Percentiles rank a stretch among this genome's conserved stretches.
phyloP scores from a whole-genome alignment of 2,113 vertebrate genomes.

The Hirundichthys speculiger region DNA sequence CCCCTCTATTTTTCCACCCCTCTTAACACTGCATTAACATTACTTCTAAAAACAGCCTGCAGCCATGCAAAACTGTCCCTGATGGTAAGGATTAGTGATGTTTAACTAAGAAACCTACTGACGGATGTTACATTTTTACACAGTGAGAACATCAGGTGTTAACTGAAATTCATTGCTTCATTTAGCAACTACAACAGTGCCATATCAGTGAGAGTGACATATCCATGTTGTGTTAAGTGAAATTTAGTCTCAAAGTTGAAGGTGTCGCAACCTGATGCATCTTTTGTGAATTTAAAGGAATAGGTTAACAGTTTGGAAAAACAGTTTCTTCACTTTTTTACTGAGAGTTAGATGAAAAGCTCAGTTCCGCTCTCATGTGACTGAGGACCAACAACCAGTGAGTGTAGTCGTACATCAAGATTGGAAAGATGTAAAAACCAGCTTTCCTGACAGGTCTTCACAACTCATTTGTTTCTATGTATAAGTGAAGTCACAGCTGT shows the following conservation, averaged over 20 bases:
- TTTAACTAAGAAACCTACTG: conserved; percentile 21
- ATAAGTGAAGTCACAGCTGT: too few relatives aligned
- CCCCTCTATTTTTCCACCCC: conserved; percentile 21
- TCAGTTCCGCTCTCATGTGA: too few relatives aligned
- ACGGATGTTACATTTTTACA: conserved; percentile 12
- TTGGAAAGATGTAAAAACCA: too few relatives aligned
- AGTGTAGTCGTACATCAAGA: too few relatives aligned
- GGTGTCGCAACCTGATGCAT: too few relatives aligned
- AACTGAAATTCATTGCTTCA: not conserved
- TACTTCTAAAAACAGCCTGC: conserved; percentile 34
- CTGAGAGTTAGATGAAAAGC: too few relatives aligned
- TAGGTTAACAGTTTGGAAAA: too few relatives aligned
- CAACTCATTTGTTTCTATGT: too few relatives aligned
- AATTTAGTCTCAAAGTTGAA: not conserved
- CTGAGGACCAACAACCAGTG: too few relatives aligned
- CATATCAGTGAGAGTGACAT: not conserved
- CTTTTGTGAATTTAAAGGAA: too few relatives aligned
- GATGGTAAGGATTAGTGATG: conserved; percentile 39
- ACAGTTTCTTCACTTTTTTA: too few relatives aligned
- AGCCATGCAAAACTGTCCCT: conserved; percentile 32
- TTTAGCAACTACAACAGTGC: not conserved
- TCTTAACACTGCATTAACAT: conserved; percentile 44
- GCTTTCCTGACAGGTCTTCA: too few relatives aligned
- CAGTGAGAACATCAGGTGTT: conserved; percentile 20
- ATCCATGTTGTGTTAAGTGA: not conserved